Evolutionary conservation across 2,888 invertebrate genomes (phyloP).

Genomic region (Tethea ocularis): DNA sequence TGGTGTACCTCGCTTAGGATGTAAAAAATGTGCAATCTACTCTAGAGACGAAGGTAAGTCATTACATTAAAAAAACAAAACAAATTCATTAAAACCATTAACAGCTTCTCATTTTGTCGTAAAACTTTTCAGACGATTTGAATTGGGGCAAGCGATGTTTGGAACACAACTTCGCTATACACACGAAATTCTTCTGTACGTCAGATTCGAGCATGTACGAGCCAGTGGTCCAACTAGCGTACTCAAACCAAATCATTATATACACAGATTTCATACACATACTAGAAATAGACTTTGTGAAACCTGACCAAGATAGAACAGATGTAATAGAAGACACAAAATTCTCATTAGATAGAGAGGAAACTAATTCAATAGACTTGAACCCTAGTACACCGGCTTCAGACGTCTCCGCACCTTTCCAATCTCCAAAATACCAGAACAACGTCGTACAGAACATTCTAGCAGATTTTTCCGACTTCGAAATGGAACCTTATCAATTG

Average conservation of each 20-base stretch:
- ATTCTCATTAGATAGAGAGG: conserved; percentile 65
- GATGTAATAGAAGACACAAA: conserved; percentile 63
- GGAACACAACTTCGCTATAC: conserved; percentile 95
- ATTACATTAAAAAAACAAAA: conserved; percentile 14
- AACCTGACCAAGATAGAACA: conserved; percentile 63
- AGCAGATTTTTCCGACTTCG: conserved; percentile 85
- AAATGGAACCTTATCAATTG: conserved; percentile 79
- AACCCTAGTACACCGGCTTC: conserved; percentile 69
- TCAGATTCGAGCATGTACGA: conserved; percentile 92
- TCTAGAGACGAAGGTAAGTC: conserved; percentile 76
- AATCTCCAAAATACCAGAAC: conserved; percentile 80
- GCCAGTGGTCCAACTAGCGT: conserved; percentile 87
- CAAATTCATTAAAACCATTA: background rate
- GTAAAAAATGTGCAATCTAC: conserved; percentile 84
- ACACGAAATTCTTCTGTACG: conserved; percentile 96
- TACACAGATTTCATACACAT: conserved; percentile 95
- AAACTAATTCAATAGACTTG: conserved; percentile 61
- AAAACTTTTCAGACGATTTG: conserved; percentile 61
- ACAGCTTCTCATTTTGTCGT: background rate
- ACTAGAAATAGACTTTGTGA: conserved; percentile 85
- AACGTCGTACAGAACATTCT: conserved; percentile 85
- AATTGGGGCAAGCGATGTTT: conserved; percentile 90
- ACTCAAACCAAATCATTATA: conserved; percentile 89
- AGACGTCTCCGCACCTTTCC: conserved; percentile 70
- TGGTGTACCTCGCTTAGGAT: conserved; percentile 85